Percentiles rank a stretch among this genome's conserved stretches.
These are phyloP conservation scores for Centrocercus urophasianus DNA, from an alignment of 2,113 vertebrate genomes.

Conservation along the genomic window DNA sequence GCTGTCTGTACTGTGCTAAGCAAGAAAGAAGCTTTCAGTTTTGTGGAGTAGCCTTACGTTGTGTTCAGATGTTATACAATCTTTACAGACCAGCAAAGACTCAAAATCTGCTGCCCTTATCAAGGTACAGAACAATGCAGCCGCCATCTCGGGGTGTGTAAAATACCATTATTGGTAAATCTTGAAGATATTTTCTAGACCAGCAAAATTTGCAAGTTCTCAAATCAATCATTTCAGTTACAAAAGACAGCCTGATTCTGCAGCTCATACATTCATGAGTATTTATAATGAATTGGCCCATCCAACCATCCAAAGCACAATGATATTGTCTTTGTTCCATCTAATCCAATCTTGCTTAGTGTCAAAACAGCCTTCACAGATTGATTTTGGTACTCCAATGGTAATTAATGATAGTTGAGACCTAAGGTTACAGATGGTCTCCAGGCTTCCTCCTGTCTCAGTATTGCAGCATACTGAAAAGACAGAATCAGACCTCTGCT, in stretches of 20 bases:
- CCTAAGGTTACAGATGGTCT: background rate
- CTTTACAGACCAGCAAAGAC: background rate
- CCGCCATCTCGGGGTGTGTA: rapidly evolving
- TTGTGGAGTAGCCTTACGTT: background rate
- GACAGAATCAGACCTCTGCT: background rate
- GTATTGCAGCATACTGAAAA: background rate
- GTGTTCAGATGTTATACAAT: background rate
- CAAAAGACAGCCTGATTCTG: background rate
- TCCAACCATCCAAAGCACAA: background rate
- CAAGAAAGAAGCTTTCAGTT: background rate
- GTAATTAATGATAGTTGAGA: background rate
- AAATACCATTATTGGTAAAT: background rate
- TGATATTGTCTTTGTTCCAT: background rate
- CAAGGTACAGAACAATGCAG: background rate
- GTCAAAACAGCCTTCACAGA: background rate
- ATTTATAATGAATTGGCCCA: background rate
- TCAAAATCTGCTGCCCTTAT: background rate
- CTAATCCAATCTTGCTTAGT: background rate
- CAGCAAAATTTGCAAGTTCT: background rate
- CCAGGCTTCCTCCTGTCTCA: background rate
- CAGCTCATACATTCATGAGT: background rate
- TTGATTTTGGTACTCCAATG: background rate
- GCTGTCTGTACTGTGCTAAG: background rate
- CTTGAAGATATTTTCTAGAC: background rate
- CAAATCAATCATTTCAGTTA: background rate